Evolutionary conservation across 2,888 invertebrate genomes (phyloP), one percentile per base, ranked within the genome.

Genomic region (Tiphia femorata): DNA sequence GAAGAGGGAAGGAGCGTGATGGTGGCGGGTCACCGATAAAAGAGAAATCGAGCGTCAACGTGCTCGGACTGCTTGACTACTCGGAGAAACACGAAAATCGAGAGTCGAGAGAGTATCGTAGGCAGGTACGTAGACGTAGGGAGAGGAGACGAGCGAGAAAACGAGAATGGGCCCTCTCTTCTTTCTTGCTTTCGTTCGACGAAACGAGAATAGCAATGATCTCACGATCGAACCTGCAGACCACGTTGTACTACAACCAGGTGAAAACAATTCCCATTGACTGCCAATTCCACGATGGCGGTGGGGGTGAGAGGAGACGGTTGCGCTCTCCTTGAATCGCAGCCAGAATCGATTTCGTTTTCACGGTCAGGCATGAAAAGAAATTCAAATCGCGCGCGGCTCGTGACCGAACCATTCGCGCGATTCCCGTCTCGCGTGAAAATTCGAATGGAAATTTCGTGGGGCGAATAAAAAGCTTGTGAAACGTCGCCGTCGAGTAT

Each of bases 371-470:
- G 37, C 53, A 52, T 49, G 57, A 53, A 52, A 19, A 44, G 63
- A 54, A 66, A 69, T 68, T 37, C 58, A 58, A 56, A 66, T 58
- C 40, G 40, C n/a, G n/a, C n/a, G n/a, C n/a, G n/a, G n/a, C n/a
- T n/a, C n/a, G n/a, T n/a, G n/a, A n/a, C n/a, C n/a, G n/a, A n/a
- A n/a, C n/a, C n/a, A n/a, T n/a, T n/a, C n/a, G n/a, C n/a, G n/a
- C n/a, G n/a, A n/a, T n/a, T n/a, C n/a, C n/a, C n/a, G n/a, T n/a
- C n/a, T n/a, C n/a, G n/a, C n/a, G n/a, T n/a, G n/a, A n/a, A n/a
- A n/a, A n/a, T n/a, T n/a, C n/a, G n/a, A n/a, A n/a, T n/a, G n/a
- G n/a, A n/a, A n/a, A n/a, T n/a, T n/a, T n/a, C n/a, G n/a, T n/a
- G n/a, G n/a, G n/a, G n/a, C n/a, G n/a, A n/a, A n/a, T n/a, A n/a